Evolutionary conservation across 1,140 invertebrate genomes (phyloP).

Genomic region (Cepaea nemoralis): DNA sequence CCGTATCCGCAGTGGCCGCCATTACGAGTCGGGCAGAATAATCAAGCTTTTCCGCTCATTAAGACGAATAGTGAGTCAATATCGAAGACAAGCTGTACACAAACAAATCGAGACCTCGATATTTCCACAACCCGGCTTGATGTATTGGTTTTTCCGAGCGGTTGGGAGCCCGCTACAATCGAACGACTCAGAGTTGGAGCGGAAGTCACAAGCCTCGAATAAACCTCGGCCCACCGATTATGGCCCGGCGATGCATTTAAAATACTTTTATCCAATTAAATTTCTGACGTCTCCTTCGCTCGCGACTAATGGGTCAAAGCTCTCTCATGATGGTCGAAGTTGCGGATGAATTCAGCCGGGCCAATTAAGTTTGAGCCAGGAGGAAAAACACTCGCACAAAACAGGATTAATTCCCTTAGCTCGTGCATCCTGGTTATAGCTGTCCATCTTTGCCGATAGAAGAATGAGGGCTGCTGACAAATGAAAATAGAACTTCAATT

Average conservation of each 20-base stretch:
- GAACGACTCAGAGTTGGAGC: neutral
- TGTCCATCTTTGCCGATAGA: constrained; percentile 11
- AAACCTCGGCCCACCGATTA: constrained; percentile 26
- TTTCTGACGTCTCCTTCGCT: constrained; percentile 18
- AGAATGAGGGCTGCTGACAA: constrained; percentile 31
- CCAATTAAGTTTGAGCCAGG: constrained; percentile 20
- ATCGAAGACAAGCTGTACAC: neutral
- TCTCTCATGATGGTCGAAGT: constrained; percentile 1
- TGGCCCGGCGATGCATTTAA: constrained; percentile 37
- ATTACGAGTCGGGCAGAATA: no score
- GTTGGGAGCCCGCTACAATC: neutral
- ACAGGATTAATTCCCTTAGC: constrained; percentile 38
- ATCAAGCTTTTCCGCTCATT: constrained; percentile 35
- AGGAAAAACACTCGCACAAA: constrained; percentile 24
- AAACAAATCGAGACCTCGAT: constrained; percentile 22
- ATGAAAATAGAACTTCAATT: constrained; percentile 36
- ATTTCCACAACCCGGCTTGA: neutral
- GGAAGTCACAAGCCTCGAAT: constrained; percentile 15
- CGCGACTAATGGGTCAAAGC: constrained; percentile 13
- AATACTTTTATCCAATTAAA: constrained; percentile 42
- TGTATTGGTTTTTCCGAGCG: constrained; percentile 23
- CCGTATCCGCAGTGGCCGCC: no score
- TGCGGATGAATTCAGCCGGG: constrained; percentile 24
- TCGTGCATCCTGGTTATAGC: constrained; percentile 31
- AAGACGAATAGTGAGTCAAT: constrained; percentile 28